These are phyloP conservation scores for Acanthornis magna DNA, from an alignment of 2,797 vertebrate genomes.

Conservation along the genomic window DNA sequence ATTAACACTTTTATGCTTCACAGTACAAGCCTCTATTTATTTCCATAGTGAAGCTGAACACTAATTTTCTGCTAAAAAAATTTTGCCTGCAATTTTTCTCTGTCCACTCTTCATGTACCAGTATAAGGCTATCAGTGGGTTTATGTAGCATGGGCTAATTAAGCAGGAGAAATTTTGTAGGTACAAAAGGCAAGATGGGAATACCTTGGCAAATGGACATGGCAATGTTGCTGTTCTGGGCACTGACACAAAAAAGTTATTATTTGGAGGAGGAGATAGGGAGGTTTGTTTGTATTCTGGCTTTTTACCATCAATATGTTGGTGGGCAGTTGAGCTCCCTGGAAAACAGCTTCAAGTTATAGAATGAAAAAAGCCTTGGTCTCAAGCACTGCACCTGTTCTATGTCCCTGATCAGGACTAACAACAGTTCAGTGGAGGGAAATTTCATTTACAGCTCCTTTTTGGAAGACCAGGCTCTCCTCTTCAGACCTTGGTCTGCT, in stretches of 20 bases:
- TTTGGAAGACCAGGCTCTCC: neutral
- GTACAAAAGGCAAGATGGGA: neutral
- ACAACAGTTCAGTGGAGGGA: neutral
- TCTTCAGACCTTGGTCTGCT: neutral
- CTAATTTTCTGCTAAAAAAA: neutral
- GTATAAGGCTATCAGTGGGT: neutral
- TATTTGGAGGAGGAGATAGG: neutral
- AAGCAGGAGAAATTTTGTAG: neutral
- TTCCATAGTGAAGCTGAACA: neutral
- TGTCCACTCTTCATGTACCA: neutral
- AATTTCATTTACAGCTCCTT: neutral
- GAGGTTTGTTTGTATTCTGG: neutral
- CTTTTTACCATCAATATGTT: neutral
- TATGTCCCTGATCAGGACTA: neutral
- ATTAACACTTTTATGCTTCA: neutral
- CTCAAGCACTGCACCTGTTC: neutral
- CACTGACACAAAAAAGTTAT: neutral
- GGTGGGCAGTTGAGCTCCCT: neutral
- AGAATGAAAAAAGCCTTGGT: neutral
- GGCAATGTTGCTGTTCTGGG: neutral
- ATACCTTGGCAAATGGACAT: neutral
- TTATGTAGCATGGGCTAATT: neutral
- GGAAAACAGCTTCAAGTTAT: neutral
- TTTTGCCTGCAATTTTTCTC: neutral
- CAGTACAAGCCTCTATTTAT: neutral